Percentiles rank a stretch among this genome's conserved stretches.
Conservation (phyloP, 1,140 invertebrate genomes). For the Phthorimaea operculella region DNA sequence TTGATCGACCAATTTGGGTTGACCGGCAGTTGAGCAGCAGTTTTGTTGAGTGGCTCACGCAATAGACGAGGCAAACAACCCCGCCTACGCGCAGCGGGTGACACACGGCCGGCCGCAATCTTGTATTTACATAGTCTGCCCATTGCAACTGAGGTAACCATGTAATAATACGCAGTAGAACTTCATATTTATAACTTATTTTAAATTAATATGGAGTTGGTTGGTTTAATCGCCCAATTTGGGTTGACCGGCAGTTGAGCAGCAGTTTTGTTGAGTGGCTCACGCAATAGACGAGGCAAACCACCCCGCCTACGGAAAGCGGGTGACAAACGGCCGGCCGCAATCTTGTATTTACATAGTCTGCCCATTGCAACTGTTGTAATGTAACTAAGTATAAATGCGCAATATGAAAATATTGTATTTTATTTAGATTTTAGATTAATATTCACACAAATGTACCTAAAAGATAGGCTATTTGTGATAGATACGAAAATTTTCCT, state of each 20-base stretch:
- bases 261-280: slow-evolving; percentile 55
- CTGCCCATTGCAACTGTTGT: too few species aligned
- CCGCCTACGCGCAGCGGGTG: slow-evolving; percentile 40
- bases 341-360: slow-evolving; percentile 20
- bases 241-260: too few species aligned
- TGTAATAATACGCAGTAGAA: too few species aligned
- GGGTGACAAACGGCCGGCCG: slow-evolving; percentile 10
- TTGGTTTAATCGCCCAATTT: slow-evolving; percentile 42
- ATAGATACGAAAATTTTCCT: too few species aligned
- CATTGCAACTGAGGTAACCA: too few species aligned
- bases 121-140: slow-evolving; percentile 18
- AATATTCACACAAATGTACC: too few species aligned
- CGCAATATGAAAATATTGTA: too few species aligned
- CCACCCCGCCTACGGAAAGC: slow-evolving; percentile 48
- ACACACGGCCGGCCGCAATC: slow-evolving; percentile 10
- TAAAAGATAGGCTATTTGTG: too few species aligned
- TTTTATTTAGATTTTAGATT: too few species aligned
- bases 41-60: slow-evolving; percentile 58
- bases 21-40: slow-evolving; percentile 47
- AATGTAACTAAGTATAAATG: too few species aligned
- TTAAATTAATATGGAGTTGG: too few species aligned
- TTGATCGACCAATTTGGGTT: slow-evolving; percentile 39
- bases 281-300: slow-evolving; percentile 61
- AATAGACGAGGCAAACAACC: slow-evolving; percentile 59
- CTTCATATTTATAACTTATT: too few species aligned